Evolutionary conservation across 2,888 invertebrate genomes (phyloP).

Genomic region (Uloborus plumipes): DNA sequence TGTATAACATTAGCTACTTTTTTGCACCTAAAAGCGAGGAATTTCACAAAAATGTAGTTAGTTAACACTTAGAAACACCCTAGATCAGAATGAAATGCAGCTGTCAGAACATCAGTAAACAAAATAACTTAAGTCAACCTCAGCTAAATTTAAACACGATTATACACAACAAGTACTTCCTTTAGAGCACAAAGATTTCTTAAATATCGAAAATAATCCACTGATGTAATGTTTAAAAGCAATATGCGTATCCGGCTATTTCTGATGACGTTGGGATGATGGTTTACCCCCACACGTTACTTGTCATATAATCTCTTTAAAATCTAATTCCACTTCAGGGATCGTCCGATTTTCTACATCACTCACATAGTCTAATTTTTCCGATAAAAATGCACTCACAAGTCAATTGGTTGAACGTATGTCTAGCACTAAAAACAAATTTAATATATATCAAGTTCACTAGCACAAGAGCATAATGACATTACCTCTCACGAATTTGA

Average conservation of each 20-base stretch:
- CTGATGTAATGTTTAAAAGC: constrained; percentile 1
- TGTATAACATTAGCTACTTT: constrained; percentile 34
- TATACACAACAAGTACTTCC: constrained; percentile 1
- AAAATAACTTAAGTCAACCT: background rate
- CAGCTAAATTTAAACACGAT: background rate
- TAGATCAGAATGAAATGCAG: constrained; percentile 16
- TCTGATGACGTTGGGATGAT: constrained; percentile 49
- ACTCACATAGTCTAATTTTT: constrained; percentile 45
- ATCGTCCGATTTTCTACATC: constrained; percentile 11
- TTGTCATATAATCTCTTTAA: constrained; percentile 28
- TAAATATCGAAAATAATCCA: constrained; percentile 11
- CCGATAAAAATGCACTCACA: constrained; percentile 20
- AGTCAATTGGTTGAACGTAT: constrained; percentile 6
- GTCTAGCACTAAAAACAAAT: constrained; percentile 21
- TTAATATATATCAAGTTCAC: constrained; percentile 25
- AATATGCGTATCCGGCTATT: constrained; percentile 32
- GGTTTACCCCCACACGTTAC: constrained; percentile 21
- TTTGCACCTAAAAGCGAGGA: too few species aligned
- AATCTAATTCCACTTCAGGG: too few species aligned
- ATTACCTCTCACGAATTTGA: too few species aligned
- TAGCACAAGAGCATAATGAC: constrained; percentile 20
- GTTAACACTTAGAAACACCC: constrained; percentile 2
- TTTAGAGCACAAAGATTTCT: background rate
- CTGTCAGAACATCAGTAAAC: constrained; percentile 22
- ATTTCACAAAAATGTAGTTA: constrained; percentile 5